phyloP scores from a whole-genome alignment of 1,140 invertebrate genomes.

The Octopus sinensis region DNA sequence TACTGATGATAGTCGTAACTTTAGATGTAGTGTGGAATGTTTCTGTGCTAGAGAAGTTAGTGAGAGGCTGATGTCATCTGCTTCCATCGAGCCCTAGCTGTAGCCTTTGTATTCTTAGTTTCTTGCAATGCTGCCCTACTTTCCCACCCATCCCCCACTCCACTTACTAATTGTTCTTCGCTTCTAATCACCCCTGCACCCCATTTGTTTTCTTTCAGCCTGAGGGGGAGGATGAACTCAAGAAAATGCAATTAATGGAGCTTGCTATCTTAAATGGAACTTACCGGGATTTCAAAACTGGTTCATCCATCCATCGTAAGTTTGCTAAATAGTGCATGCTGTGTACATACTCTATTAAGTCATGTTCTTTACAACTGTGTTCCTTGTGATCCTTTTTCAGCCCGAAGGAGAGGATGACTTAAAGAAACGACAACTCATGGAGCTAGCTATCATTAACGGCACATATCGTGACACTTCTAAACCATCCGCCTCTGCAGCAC shows the following conservation, averaged over 20 bases:
- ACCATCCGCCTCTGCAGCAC: constrained; percentile 38
- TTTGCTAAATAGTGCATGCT: constrained; percentile 21
- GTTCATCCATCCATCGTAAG: constrained; percentile 15
- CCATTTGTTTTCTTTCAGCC: constrained; percentile 68
- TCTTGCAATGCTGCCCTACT: not conserved
- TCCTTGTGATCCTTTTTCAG: constrained; percentile 61
- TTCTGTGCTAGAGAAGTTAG: too few species aligned
- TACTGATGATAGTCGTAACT: too few species aligned
- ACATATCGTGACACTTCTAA: constrained; percentile 79
- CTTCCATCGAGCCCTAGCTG: too few species aligned
- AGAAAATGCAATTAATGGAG: constrained; percentile 99
- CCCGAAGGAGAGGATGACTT: constrained; percentile 99
- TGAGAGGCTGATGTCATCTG: too few species aligned
- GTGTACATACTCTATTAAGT: constrained; percentile 23
- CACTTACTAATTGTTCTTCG: constrained; percentile 12
- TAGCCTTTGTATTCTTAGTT: not conserved
- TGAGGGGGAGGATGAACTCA: constrained; percentile 98
- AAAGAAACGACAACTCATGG: constrained; percentile 99
- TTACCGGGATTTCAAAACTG: constrained; percentile 73
- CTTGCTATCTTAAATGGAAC: constrained; percentile 99
- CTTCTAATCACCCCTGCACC: constrained; percentile 15
- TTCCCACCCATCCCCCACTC: not conserved
- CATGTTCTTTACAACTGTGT: constrained; percentile 10
- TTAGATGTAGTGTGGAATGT: too few species aligned
- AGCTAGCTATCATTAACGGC: constrained; percentile 98